A percentile compares a stretch with the other conserved stretches of the same genome.
These are phyloP conservation scores for Pteronura brasiliensis DNA, from an alignment of 2,113 vertebrate species.

Conservation along the genomic window DNA sequence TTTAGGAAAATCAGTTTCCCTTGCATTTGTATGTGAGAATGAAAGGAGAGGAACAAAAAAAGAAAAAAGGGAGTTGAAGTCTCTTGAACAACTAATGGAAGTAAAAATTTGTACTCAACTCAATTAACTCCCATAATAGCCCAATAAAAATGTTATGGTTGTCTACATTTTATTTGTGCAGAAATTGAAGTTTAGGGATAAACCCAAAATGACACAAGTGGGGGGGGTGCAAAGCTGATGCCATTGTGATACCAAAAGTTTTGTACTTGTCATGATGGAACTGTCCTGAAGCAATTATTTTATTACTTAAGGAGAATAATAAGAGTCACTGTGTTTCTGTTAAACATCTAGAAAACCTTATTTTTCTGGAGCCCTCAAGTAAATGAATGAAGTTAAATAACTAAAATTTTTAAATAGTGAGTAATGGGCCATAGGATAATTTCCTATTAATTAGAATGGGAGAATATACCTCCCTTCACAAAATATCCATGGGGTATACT, in stretches of 20 bases:
- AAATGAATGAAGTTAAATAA: background rate
- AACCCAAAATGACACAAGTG: background rate
- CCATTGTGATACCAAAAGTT: background rate
- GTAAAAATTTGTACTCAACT: background rate
- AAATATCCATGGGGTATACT: background rate
- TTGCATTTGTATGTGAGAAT: background rate
- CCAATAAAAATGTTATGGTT: background rate
- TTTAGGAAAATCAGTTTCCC: background rate
- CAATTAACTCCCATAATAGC: background rate
- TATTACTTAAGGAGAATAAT: background rate
- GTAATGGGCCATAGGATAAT: background rate
- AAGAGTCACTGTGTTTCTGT: background rate
- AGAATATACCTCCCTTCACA: background rate
- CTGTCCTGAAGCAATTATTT: background rate
- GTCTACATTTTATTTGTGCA: background rate
- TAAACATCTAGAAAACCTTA: background rate
- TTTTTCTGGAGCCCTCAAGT: background rate
- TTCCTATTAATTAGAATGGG: background rate
- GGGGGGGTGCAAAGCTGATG: background rate
- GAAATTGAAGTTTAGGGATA: background rate
- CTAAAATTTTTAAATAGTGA: background rate
- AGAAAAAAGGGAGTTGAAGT: background rate
- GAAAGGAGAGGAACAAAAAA: background rate
- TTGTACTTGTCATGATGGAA: background rate
- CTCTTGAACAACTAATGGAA: background rate